Base-by-base conservation (phyloP, 1,140 invertebrate genomes). In the Trichoplusia ni region DNA sequence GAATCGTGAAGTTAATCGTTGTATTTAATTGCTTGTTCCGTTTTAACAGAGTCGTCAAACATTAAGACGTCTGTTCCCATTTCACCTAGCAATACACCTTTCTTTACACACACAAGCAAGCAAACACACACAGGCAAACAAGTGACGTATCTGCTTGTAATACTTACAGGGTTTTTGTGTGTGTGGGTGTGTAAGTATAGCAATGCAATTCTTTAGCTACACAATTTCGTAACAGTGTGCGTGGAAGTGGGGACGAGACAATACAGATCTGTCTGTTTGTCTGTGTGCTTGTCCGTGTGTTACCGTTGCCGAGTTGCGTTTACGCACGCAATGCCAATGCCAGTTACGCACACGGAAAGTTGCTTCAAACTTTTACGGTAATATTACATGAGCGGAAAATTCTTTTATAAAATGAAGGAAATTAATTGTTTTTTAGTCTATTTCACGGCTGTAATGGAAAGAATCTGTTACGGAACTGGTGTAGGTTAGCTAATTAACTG, bases 321-420 rank as follows among this genome's bases (percentile, higher is more conserved):
- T 79, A 82, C 82, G 81, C 85, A 86, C 73, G 85, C 85, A 89
- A 89, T 88, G 86, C 85, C 86, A 89, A 84, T 87, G 84, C 77
- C 79, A 85, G 75, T 87, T 84, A 86, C 77, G 86, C 72, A 60
- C 75, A 69, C 79, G 81, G 82, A 81, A 84, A 81, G 78, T 69
- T 73, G 72, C 63, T 78, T 77, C 54, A 37, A 80, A 78, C 73
- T 78, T 79, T 80, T 80, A 81, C 79, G 77, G 71, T 79, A 76
- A 80, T 77, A 84, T 88, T 84, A 86, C 82, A 83, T 84, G 81
- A 78, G 66, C 82, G 83, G 85, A 84, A 86, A 88, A 76, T 78
- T 67, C 65, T 65, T 75, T 74, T 29, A 47, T 71, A 64, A 62
- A 49, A 65, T 53, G 37, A 27, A 83, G 81, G 80, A 83, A 85